Percentiles rank a stretch among this genome's conserved stretches.
phyloP scores from a whole-genome alignment of 2,888 invertebrate genomes.

The Hypolimnas misippus region DNA sequence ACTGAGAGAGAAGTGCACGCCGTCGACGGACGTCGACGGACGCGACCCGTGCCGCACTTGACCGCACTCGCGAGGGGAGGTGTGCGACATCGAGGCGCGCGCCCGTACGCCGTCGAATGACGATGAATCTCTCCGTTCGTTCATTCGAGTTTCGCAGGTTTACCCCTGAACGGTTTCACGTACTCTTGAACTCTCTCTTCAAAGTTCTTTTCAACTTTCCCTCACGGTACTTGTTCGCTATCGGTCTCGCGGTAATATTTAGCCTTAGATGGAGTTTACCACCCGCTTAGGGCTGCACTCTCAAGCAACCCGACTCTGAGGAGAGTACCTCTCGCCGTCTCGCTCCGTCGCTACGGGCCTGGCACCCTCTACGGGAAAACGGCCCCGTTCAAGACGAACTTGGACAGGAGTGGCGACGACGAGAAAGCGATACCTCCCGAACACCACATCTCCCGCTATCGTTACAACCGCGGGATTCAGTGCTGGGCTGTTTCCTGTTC shows the following conservation, averaged over 20 bases:
- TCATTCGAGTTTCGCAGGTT: conserved; percentile 84
- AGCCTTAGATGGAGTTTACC: conserved; percentile 85
- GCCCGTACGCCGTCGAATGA: conserved; percentile 52
- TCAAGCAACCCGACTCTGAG: conserved; percentile 73
- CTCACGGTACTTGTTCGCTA: conserved; percentile 87
- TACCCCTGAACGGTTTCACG: conserved; percentile 81
- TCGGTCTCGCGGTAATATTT: conserved; percentile 87
- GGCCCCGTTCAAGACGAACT: conserved; percentile 77
- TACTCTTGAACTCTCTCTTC: conserved; percentile 84
- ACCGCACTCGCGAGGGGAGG: conserved; percentile 35
- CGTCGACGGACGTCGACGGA: conserved; percentile 52
- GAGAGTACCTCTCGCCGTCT: conserved; percentile 11
- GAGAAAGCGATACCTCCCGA: conserved; percentile 69
- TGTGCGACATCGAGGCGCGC: conserved; percentile 45
- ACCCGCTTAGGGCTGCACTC: conserved; percentile 85
- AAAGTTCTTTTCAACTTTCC: conserved; percentile 89
- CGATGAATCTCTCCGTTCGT: conserved; percentile 71
- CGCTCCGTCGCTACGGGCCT: conserved; percentile 29
- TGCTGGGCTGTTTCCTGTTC: conserved; percentile 71
- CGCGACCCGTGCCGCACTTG: conserved; percentile 45
- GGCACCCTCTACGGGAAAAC: conserved; percentile 26
- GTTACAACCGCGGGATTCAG: conserved; percentile 74
- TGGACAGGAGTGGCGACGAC: conserved; percentile 59
- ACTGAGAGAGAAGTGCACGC: conserved; percentile 45
- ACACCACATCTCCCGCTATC: conserved; percentile 81